Percentiles rank a stretch among this genome's conserved stretches.
These are phyloP conservation scores for Mimumesa dahlbomi DNA, from an alignment of 2,888 invertebrate genomes.

Conservation along the genomic window DNA sequence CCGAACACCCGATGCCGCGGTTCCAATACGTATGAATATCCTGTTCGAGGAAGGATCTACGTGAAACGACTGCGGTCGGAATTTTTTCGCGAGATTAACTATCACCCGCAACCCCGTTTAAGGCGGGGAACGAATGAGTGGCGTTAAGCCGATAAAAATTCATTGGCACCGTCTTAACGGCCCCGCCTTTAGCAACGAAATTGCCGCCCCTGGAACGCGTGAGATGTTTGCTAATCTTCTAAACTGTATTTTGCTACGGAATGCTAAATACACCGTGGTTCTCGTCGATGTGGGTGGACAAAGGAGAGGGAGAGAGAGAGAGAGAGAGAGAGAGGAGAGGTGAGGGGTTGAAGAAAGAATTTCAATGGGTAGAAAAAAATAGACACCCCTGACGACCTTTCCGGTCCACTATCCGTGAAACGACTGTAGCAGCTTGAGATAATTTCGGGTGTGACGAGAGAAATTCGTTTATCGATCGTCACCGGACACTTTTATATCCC, in stretches of 20 bases:
- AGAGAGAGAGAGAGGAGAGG: background rate
- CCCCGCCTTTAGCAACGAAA: constrained; percentile 58
- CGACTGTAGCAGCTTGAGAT: no score
- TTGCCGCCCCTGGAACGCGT: constrained; percentile 60
- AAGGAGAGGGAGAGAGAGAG: constrained; percentile 5
- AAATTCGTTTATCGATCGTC: no score
- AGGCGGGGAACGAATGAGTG: constrained; percentile 48
- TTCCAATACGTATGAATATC: constrained; percentile 53
- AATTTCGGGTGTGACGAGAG: no score
- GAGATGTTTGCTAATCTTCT: constrained; percentile 65
- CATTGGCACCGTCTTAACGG: constrained; percentile 51
- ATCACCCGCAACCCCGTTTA: constrained; percentile 44
- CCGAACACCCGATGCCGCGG: constrained; percentile 10
- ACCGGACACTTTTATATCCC: no score
- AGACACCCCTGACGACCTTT: no score
- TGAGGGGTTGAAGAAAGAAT: no score
- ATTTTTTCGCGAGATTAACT: constrained; percentile 48
- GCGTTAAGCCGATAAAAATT: constrained; percentile 60
- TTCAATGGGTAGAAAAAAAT: no score
- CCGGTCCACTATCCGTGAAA: no score
- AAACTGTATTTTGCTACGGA: constrained; percentile 18
- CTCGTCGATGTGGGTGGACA: constrained; percentile 3
- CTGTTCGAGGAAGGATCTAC: constrained; percentile 44
- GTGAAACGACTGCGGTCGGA: constrained; percentile 48
- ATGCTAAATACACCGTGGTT: constrained; percentile 28